Percentiles rank a stretch among this genome's conserved stretches.
These are phyloP conservation scores for Mesoclemmys tuberculata DNA, from an alignment of 2,113 vertebrate genomes.

Conservation along the genomic window DNA sequence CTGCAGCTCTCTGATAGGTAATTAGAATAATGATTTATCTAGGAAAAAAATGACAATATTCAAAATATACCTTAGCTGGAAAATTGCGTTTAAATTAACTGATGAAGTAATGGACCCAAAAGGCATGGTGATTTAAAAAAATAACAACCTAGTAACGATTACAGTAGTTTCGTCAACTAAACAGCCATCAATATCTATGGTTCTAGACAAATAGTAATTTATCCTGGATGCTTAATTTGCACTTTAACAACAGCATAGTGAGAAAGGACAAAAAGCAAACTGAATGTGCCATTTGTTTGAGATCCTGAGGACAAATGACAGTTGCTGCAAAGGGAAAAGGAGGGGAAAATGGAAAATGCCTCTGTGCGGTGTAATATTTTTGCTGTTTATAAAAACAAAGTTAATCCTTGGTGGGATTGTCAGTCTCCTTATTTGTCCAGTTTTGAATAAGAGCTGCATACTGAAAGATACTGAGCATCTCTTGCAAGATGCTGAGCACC, in stretches of 20 bases:
- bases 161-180: conserved; percentile 31
- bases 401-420: neutral
- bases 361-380: neutral
- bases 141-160: neutral
- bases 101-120: neutral
- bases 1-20: conserved; percentile 51
- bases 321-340: neutral
- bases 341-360: neutral
- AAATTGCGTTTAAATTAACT: conserved; percentile 57
- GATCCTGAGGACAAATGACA: neutral
- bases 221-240: neutral
- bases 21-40: conserved; percentile 53
- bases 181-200: neutral
- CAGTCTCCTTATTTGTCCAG: neutral
- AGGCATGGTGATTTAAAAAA: neutral
- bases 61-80: conserved; percentile 20
- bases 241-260: neutral
- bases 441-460: neutral
- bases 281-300: neutral
- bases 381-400: neutral
- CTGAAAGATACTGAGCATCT: neutral
- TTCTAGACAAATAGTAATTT: conserved; percentile 44
- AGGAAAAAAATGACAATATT: conserved; percentile 27
- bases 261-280: neutral
- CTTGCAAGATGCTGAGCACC: neutral